Conservation (phyloP, 2,797 vertebrate species). For the Galaxias olidus region DNA sequence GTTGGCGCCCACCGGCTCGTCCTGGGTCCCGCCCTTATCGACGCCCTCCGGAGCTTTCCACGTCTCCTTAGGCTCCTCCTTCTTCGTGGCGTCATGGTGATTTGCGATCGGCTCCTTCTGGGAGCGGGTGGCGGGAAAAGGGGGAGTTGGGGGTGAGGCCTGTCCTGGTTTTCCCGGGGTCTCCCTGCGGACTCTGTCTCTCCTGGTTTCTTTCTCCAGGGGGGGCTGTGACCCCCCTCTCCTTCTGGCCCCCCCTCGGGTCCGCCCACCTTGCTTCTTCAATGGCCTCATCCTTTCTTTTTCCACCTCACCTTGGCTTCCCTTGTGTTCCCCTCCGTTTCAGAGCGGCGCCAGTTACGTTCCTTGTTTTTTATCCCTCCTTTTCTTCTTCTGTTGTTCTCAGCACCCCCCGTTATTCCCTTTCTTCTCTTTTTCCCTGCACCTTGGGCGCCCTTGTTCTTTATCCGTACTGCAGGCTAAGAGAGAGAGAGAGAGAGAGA, state of each 20-base stretch:
- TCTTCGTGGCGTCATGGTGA: constrained; percentile 43
- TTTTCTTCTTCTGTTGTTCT: constrained; percentile 46
- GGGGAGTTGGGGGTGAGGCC: constrained; percentile 44
- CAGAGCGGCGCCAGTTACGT: constrained; percentile 52
- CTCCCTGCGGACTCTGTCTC: constrained; percentile 64
- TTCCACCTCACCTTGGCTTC: not conserved
- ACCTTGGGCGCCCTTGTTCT: constrained; percentile 24
- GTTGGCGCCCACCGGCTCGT: constrained; percentile 49
- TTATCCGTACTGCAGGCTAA: constrained; percentile 43
- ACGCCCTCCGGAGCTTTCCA: constrained; percentile 61
- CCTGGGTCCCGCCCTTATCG: constrained; percentile 46
- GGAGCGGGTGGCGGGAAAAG: constrained; percentile 46
- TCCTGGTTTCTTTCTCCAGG: constrained; percentile 72
- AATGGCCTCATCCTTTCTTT: constrained; percentile 81
- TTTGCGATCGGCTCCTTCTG: constrained; percentile 60
- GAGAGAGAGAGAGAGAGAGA: constrained; percentile 9
- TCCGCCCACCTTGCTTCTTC: constrained; percentile 81
- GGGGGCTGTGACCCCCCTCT: constrained; percentile 63
- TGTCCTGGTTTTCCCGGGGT: constrained; percentile 59
- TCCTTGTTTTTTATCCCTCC: not conserved
- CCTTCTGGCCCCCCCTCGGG: constrained; percentile 76
- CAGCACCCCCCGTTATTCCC: constrained; percentile 60
- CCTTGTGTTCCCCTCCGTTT: not conserved
- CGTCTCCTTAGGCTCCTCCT: constrained; percentile 58
- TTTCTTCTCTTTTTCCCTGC: constrained; percentile 34